These are phyloP conservation scores for Epicauta chinensis DNA, from an alignment of 1,140 invertebrate species.

Conservation along the genomic window DNA sequence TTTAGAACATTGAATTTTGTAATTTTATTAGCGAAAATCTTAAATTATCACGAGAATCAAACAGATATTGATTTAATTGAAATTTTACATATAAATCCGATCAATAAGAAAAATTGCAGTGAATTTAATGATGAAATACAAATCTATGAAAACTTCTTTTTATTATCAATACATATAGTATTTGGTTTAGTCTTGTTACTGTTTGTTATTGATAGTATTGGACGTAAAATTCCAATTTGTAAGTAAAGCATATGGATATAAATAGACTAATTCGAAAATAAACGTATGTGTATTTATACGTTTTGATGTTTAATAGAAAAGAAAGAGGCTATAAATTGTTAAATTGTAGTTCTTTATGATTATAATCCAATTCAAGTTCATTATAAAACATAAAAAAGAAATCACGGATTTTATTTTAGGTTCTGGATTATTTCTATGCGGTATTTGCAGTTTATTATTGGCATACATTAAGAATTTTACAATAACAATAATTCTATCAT, in stretches of 20 bases:
- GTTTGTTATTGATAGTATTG: slow-evolving; percentile 13
- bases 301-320: neutral
- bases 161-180: slow-evolving; percentile 12
- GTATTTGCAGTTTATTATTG: neutral
- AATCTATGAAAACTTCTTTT: slow-evolving; percentile 3
- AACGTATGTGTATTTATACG: slow-evolving; percentile 5
- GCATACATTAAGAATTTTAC: neutral
- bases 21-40: slow-evolving; percentile 2
- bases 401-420: slow-evolving; percentile 8
- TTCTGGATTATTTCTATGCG: slow-evolving; percentile 1
- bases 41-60: neutral
- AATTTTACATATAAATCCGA: slow-evolving; percentile 9
- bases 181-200: slow-evolving; percentile 13
- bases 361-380: neutral
- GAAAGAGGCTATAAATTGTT: slow-evolving; percentile 1
- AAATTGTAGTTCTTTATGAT: neutral
- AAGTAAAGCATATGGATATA: slow-evolving; percentile 7
- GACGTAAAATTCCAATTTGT: slow-evolving; percentile 15
- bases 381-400: neutral
- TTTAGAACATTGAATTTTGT: neutral
- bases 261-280: slow-evolving; percentile 5
- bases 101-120: slow-evolving; percentile 2
- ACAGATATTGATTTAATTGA: slow-evolving; percentile 5
- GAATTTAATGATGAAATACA: neutral
- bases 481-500: neutral